Percentiles rank a stretch among this genome's conserved stretches.
phyloP scores from a whole-genome alignment of 2,797 vertebrate species.

The Spheniscus humboldti region DNA sequence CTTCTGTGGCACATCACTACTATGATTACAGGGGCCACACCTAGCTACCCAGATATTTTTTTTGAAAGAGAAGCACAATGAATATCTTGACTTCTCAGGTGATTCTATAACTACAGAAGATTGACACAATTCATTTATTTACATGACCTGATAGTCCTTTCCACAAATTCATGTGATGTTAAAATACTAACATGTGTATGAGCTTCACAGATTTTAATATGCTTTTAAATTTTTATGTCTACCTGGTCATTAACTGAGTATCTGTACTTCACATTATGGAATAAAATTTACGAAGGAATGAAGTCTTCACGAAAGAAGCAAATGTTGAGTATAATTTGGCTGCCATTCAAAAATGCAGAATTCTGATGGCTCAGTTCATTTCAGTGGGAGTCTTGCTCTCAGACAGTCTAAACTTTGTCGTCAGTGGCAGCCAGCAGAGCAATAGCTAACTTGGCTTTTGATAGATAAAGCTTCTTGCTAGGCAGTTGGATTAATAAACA shows the following conservation, averaged over 20 bases:
- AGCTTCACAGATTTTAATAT: neutral
- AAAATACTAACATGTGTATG: neutral
- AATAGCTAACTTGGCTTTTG: neutral
- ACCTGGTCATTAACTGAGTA: neutral
- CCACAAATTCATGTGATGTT: neutral
- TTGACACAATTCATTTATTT: neutral
- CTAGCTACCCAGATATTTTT: neutral
- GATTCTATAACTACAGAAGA: neutral
- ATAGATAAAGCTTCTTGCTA: neutral
- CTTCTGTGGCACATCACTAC: neutral
- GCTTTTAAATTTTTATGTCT: neutral
- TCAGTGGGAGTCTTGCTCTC: neutral
- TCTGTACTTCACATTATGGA: neutral
- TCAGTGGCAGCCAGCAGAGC: neutral
- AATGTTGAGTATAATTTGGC: neutral
- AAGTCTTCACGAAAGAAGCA: neutral
- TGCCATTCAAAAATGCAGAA: slow-evolving; percentile 19
- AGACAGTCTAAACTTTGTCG: neutral
- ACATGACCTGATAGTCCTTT: neutral
- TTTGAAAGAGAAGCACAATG: neutral
- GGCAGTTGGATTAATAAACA: neutral
- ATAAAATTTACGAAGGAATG: neutral
- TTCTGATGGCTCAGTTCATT: neutral
- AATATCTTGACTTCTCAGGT: neutral
- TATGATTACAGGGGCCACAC: neutral